Conservation (phyloP, 2,113 vertebrate species). For the Callipepla squamata region DNA sequence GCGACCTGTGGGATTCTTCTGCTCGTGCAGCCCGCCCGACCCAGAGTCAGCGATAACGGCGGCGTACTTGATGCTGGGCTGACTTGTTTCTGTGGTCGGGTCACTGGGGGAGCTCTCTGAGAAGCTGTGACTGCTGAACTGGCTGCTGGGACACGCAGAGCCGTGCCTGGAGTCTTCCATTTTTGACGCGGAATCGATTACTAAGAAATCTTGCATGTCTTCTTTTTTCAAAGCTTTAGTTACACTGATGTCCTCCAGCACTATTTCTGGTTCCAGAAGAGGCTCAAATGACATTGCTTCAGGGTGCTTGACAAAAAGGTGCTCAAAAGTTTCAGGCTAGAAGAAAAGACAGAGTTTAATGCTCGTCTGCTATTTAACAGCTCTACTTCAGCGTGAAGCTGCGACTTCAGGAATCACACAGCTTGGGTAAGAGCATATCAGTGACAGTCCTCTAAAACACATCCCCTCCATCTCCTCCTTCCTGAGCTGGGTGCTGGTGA, state of each 20-base stretch:
- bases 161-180: slow-evolving; percentile 42
- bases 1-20: slow-evolving; percentile 63
- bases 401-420: neutral
- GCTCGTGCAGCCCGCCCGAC: slow-evolving; percentile 29
- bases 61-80: slow-evolving; percentile 82
- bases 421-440: neutral
- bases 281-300: slow-evolving; percentile 81
- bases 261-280: slow-evolving; percentile 83
- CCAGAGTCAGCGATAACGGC: slow-evolving; percentile 68
- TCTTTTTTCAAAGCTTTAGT: slow-evolving; percentile 63
- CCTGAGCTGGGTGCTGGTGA: neutral
- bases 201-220: slow-evolving; percentile 26
- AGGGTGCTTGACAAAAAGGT: slow-evolving; percentile 82
- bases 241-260: slow-evolving; percentile 85
- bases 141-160: slow-evolving; percentile 59
- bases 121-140: slow-evolving; percentile 21
- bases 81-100: slow-evolving; percentile 50
- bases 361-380: neutral
- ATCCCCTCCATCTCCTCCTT: neutral
- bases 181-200: neutral
- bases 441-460: neutral
- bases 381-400: neutral
- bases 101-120: neutral
- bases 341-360: slow-evolving; percentile 72
- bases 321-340: slow-evolving; percentile 88